phyloP scores from a whole-genome alignment of 2,113 vertebrate species.

The Mormyrus iriodes region DNA sequence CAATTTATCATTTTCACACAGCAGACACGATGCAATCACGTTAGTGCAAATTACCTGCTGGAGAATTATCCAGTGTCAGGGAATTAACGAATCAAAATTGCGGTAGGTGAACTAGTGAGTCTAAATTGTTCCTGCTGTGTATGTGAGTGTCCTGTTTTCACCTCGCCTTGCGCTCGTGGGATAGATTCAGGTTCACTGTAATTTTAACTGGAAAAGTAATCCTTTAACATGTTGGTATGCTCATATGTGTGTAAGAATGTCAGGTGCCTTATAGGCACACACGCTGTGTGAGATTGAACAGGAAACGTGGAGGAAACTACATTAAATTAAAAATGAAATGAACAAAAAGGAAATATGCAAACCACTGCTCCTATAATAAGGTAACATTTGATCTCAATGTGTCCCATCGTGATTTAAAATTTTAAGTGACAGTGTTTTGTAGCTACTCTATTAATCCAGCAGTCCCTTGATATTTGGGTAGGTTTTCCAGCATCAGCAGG shows the following conservation, averaged over 20 bases:
- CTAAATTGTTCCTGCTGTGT: background rate
- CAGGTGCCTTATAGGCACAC: background rate
- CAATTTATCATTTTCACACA: slow-evolving; percentile 1
- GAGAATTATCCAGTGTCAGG: background rate
- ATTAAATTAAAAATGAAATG: background rate
- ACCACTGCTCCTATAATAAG: background rate
- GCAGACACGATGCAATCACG: background rate
- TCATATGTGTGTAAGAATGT: background rate
- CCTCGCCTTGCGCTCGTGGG: background rate
- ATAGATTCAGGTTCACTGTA: background rate
- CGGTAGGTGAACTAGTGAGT: background rate
- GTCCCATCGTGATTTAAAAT: background rate
- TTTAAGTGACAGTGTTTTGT: background rate
- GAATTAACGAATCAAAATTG: background rate
- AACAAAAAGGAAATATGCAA: background rate
- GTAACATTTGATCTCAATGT: background rate
- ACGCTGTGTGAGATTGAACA: background rate
- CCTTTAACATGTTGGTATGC: background rate
- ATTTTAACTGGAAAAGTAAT: background rate
- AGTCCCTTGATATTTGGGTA: background rate
- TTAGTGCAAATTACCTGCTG: slow-evolving; percentile 3
- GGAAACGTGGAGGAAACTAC: background rate
- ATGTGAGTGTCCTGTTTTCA: background rate
- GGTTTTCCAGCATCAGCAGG: background rate
- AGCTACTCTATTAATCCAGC: background rate